Evolutionary conservation across 1,140 invertebrate species (phyloP).

Genomic region (Brachionus angularis): DNA sequence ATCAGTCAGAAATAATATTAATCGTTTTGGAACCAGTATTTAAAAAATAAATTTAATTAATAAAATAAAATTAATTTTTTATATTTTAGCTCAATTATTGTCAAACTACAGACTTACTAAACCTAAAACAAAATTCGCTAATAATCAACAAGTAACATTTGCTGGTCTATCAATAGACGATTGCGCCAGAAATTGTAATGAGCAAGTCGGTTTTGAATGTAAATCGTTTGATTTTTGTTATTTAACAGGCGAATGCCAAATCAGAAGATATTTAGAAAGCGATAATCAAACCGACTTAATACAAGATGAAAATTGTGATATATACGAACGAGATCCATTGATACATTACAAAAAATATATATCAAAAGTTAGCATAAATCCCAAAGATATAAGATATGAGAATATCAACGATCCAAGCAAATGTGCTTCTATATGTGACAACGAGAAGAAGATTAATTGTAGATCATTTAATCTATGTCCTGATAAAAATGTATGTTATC

Average conservation of each 20-base stretch:
- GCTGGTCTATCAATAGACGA: constrained; percentile 10
- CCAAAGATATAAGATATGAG: constrained; percentile 10
- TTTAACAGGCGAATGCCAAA: constrained; percentile 24
- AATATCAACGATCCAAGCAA: not conserved
- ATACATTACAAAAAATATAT: constrained; percentile 22
- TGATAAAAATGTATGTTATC: not conserved
- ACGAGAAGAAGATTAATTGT: constrained; percentile 13
- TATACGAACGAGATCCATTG: constrained; percentile 37
- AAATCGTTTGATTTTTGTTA: constrained; percentile 33
- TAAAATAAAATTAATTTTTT: not conserved
- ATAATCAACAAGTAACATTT: not conserved
- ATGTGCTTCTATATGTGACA: constrained; percentile 36
- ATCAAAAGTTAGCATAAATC: not conserved
- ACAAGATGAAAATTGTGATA: constrained; percentile 8
- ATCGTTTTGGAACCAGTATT: constrained; percentile 33
- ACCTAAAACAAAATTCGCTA: constrained; percentile 6
- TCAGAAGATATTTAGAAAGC: constrained; percentile 5
- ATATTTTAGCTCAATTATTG: not conserved
- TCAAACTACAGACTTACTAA: not conserved
- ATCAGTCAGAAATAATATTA: not conserved
- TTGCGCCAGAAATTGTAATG: constrained; percentile 27
- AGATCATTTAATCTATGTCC: constrained; percentile 39
- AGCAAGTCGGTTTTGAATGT: constrained; percentile 38
- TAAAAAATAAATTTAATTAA: not conserved
- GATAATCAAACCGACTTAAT: not conserved